These are phyloP conservation scores for Eristalis intricaria DNA, from an alignment of 2,888 invertebrate species.

Conservation along the genomic window DNA sequence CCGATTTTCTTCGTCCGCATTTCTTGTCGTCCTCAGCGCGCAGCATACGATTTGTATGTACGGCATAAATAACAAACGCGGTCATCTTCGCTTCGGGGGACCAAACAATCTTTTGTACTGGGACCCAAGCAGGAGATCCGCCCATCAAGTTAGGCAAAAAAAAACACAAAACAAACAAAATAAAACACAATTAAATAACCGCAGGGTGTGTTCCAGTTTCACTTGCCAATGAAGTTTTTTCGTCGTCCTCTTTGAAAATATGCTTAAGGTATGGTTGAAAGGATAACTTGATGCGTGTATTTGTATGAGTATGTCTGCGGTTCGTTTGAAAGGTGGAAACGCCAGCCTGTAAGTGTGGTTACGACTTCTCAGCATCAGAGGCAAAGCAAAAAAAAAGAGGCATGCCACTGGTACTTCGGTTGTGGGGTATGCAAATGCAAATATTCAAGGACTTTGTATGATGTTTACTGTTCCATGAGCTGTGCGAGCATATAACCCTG, in stretches of 20 bases:
- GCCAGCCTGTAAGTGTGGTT: slow-evolving; percentile 31
- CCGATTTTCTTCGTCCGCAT: slow-evolving; percentile 45
- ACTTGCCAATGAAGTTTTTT: slow-evolving; percentile 59
- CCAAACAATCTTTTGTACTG: slow-evolving; percentile 64
- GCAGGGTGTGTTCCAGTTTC: slow-evolving; percentile 73
- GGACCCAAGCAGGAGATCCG: slow-evolving; percentile 41
- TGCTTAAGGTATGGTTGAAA: slow-evolving; percentile 46
- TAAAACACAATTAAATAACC: slow-evolving; percentile 71
- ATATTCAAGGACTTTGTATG: slow-evolving; percentile 61
- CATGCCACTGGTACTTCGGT: slow-evolving; percentile 40
- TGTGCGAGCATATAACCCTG: slow-evolving; percentile 49
- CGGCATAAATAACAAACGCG: slow-evolving; percentile 64
- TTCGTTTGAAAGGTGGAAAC: slow-evolving; percentile 36
- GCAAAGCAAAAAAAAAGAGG: slow-evolving; percentile 27
- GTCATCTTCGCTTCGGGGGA: slow-evolving; percentile 69
- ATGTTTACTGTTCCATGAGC: slow-evolving; percentile 34
- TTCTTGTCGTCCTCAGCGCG: not conserved
- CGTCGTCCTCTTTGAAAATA: slow-evolving; percentile 29
- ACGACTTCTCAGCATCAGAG: slow-evolving; percentile 41
- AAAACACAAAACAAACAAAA: slow-evolving; percentile 15
- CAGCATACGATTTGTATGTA: slow-evolving; percentile 38
- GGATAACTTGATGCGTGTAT: slow-evolving; percentile 51
- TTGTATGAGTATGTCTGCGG: slow-evolving; percentile 56
- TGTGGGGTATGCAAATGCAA: slow-evolving; percentile 30
- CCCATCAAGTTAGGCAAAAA: slow-evolving; percentile 62